Conservation (phyloP, 64 coral and sea anemone species). For the Dendrophyllia cribrosa region DNA sequence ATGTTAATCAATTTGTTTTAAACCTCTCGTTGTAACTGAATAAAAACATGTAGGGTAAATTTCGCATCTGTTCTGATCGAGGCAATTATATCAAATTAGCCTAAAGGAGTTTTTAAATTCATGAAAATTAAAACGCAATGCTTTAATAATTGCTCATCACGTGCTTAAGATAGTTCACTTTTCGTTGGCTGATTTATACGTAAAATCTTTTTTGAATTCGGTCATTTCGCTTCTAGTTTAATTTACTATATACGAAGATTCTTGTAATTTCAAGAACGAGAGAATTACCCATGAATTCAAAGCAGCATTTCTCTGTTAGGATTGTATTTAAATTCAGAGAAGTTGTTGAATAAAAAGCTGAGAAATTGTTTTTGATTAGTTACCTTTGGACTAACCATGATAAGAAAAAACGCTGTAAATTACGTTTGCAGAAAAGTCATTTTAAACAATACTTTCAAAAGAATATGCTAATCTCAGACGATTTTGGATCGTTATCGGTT, state of each 20-base stretch:
- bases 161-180: background rate
- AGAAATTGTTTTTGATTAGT: background rate
- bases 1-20: too few relatives aligned
- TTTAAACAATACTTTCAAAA: conserved; percentile 11
- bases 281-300: too few relatives aligned
- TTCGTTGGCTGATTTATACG: too few relatives aligned
- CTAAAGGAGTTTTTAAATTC: background rate
- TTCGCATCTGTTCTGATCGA: background rate
- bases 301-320: too few relatives aligned
- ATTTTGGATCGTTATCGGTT: background rate
- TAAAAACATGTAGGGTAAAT: background rate
- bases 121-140: background rate
- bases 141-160: background rate
- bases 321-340: too few relatives aligned
- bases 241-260: too few relatives aligned
- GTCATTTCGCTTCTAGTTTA: too few relatives aligned
- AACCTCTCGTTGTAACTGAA: background rate
- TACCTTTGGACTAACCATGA: background rate
- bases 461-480: background rate
- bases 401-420: background rate
- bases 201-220: background rate
- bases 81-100: conserved; percentile 16
- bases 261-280: too few relatives aligned
- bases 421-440: background rate
- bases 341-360: too few relatives aligned